Base-by-base conservation (phyloP, 1,140 invertebrate genomes). In the Agraylea sexmaculata region DNA sequence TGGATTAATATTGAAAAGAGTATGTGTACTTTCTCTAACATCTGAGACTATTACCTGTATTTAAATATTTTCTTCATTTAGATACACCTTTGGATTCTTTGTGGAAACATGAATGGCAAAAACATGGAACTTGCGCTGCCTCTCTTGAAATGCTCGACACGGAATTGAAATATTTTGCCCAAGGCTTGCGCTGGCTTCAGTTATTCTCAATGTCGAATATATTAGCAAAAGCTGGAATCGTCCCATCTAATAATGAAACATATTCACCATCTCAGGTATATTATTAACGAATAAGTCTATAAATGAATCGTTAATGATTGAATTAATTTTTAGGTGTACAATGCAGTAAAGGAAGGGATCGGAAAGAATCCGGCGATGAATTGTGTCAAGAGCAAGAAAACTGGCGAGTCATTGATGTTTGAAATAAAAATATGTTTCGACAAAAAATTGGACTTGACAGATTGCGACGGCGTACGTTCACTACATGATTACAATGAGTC, bases 101-200 rank as follows among this genome's bases (percentile, higher is more conserved):
- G 5, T 89, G 85, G 86, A 64, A 74, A 43, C 83, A 90, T 43
- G 86, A 88, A 56, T 90, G 85, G 85, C 56, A 66, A 1, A 90
- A 88, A 53, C 86, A 90, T 56, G 86, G 85, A 0, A 85, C 84
- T 1, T 89, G 86, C 53, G 81, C 83, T 11, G 64, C 73, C 1
- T 49, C 55, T 5, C 43, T 86, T 2, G 58, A 71, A n/a, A 30
- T 51, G 5, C 53, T 88, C 1, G 68, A 77, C 47, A 72, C 64
- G 4, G 77, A 87, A 53, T 51, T 69, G 0, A 83, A 84, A 52
- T 89, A 86, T 55, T 88, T 88, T 46, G 51, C 58, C 1, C 62
- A 74, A 45, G 83, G 79, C 0, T 51, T 88, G 2, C 53, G 70
- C 10, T 77, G 78, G 65, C 57, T 75, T 0, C 53, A 74, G 8